A percentile compares a stretch with the other conserved stretches of the same genome.
Evolutionary conservation across 2,888 invertebrate genomes (phyloP).

Genomic region (Megastigmus dorsalis): DNA sequence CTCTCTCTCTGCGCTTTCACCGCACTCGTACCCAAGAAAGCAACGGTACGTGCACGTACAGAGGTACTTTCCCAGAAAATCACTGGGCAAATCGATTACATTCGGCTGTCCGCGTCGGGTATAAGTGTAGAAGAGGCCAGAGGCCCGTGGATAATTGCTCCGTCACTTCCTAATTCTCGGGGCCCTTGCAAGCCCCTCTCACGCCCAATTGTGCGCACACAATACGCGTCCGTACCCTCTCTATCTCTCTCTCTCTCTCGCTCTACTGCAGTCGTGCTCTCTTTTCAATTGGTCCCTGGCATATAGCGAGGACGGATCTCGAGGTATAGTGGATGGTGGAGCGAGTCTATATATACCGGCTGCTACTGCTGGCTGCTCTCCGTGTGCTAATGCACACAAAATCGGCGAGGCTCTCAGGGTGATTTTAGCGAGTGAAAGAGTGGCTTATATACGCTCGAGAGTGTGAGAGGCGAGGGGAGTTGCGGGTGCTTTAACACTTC

Average conservation of each 20-base stretch:
- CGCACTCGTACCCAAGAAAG: too few relatives aligned
- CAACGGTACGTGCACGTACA: too few relatives aligned
- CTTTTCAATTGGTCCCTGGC: too few relatives aligned
- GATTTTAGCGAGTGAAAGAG: too few relatives aligned
- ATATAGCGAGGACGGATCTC: too few relatives aligned
- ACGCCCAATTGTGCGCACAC: slow-evolving; percentile 57
- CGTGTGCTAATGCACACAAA: too few relatives aligned
- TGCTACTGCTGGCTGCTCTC: too few relatives aligned
- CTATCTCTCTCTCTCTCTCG: slow-evolving; percentile 14
- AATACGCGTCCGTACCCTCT: slow-evolving; percentile 51
- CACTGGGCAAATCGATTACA: slow-evolving; percentile 32
- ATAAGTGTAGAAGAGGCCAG: too few relatives aligned
- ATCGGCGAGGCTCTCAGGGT: too few relatives aligned
- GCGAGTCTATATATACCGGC: too few relatives aligned
- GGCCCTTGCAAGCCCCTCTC: slow-evolving; percentile 29
- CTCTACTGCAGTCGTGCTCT: too few relatives aligned
- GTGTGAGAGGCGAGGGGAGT: slow-evolving; percentile 4
- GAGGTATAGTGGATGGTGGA: too few relatives aligned
- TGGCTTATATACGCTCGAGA: not conserved
- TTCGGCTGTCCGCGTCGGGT: slow-evolving; percentile 6
- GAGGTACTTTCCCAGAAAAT: slow-evolving; percentile 22
- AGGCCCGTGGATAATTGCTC: slow-evolving; percentile 34
- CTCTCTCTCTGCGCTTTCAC: not conserved
- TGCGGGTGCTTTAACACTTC: slow-evolving; percentile 33
- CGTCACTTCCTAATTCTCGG: slow-evolving; percentile 17